Base-by-base conservation (phyloP, 2,113 vertebrate species). In the Megaptera novaeangliae region DNA sequence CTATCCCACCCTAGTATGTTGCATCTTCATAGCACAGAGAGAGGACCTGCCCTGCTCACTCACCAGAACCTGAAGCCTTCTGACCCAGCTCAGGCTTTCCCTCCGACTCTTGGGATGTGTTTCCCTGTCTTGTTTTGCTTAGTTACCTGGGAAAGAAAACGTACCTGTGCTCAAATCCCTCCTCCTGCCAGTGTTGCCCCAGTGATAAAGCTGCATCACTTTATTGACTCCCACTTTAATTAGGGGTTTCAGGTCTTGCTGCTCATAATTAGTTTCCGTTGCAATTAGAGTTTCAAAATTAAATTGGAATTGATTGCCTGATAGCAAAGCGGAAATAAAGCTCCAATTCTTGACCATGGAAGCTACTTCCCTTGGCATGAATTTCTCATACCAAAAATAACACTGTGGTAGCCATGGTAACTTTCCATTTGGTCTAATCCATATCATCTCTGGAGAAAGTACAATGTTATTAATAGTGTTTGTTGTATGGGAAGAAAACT, bases 301-400 rank as follows among this genome's bases (percentile, higher is more conserved):
- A 96, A 90, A 74, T 94, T 96, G 57, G 12, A n/a, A 91, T 98
- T 97, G 98, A 98, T 95, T 97, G 64, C 95, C 97, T 93, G 72
- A 97, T 97, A 95, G 97, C 97, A 96, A 91, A 98, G 96, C n/a
- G 84, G 97, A 98, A 98, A 94, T 85, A 96, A 97, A 97, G 90
- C 77, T 20, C 49, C 90, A 81, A 8, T 97, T 98, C 97, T 98
- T 98, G 97, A 98, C 98, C 97, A 77, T 95, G 91, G 88, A 95
- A 77, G 96, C 97, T 96, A 97, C 98, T 98, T 98, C 97, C 93
- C 98, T 98, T 98, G 98, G 98, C 98, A 81, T 97, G 96, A 93
- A 89, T 98, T 98, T 98, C 96, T 98, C 98, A 97, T 98, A 97
- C 97, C 97, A 98, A 98, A 99, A 99, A 99, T 99, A 99, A 98